Percentiles rank a stretch among this genome's conserved stretches.
These are phyloP conservation scores for Nerophis ophidion DNA, from an alignment of 2,113 vertebrate species.

Conservation along the genomic window DNA sequence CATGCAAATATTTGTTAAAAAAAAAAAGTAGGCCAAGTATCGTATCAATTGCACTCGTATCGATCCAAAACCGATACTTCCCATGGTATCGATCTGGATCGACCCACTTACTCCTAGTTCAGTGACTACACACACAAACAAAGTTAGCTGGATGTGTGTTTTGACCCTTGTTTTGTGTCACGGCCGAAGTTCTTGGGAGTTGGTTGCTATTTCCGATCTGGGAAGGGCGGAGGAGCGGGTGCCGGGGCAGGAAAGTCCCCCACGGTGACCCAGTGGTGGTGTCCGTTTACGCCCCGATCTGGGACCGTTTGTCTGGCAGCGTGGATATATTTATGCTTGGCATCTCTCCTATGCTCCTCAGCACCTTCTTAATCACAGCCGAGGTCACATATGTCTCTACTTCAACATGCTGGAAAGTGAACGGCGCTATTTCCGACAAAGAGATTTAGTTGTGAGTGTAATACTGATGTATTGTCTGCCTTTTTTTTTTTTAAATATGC, in stretches of 20 bases:
- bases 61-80: too few relatives aligned
- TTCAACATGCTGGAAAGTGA: neutral
- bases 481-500: too few relatives aligned
- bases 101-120: neutral
- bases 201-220: conserved; percentile 57
- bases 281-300: conserved; percentile 51
- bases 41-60: too few relatives aligned
- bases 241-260: conserved; percentile 62
- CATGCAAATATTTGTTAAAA: too few relatives aligned
- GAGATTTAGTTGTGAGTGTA: too few relatives aligned
- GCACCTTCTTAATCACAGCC: conserved; percentile 29
- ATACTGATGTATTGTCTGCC: too few relatives aligned
- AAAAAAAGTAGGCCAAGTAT: too few relatives aligned
- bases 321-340: conserved; percentile 45
- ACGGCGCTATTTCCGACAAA: neutral
- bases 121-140: conserved; percentile 6
- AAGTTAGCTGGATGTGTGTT: neutral
- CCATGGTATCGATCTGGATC: too few relatives aligned
- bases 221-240: conserved; percentile 7
- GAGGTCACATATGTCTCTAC: conserved; percentile 22
- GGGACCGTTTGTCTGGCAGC: conserved; percentile 17
- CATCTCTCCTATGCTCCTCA: conserved; percentile 33
- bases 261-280: conserved; percentile 43
- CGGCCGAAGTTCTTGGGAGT: conserved; percentile 17
- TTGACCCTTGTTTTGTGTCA: neutral